Percentiles rank a stretch among this genome's conserved stretches.
phyloP scores from a whole-genome alignment of 2,797 vertebrate genomes.

The Enteromius argenteus region DNA sequence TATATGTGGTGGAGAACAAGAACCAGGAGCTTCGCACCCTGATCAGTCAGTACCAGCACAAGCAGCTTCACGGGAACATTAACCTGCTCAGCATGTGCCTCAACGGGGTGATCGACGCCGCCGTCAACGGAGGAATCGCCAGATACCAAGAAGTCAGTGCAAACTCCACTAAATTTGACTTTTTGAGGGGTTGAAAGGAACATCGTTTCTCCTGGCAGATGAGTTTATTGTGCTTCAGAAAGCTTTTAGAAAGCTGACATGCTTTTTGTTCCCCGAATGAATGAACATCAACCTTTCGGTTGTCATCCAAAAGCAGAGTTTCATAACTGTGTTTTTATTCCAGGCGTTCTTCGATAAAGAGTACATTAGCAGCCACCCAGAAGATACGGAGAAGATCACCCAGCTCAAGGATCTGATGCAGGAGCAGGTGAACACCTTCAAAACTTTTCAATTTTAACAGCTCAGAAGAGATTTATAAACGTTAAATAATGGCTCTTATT shows the following conservation, averaged over 20 bases:
- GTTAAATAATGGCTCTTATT: not conserved
- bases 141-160: slow-evolving; percentile 94
- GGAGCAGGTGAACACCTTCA: slow-evolving; percentile 86
- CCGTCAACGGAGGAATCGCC: slow-evolving; percentile 96
- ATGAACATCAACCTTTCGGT: not conserved
- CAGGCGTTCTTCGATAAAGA: slow-evolving; percentile 99
- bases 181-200: not conserved
- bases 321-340: not conserved
- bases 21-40: slow-evolving; percentile 96
- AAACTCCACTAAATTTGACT: not conserved
- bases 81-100: slow-evolving; percentile 99
- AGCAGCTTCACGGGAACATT: slow-evolving; percentile 95
- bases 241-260: not conserved
- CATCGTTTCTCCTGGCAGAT: not conserved
- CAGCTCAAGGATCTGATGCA: slow-evolving; percentile 98
- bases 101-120: slow-evolving; percentile 97
- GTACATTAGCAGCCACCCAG: slow-evolving; percentile 94
- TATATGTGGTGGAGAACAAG: slow-evolving; percentile 99
- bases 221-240: not conserved
- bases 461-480: not conserved
- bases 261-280: not conserved
- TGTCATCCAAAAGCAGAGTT: not conserved
- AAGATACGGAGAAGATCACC: slow-evolving; percentile 94
- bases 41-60: slow-evolving; percentile 98
- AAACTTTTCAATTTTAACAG: not conserved